Evolutionary conservation across 2,888 invertebrate species (phyloP).

Genomic region (Megastigmus dorsalis): DNA sequence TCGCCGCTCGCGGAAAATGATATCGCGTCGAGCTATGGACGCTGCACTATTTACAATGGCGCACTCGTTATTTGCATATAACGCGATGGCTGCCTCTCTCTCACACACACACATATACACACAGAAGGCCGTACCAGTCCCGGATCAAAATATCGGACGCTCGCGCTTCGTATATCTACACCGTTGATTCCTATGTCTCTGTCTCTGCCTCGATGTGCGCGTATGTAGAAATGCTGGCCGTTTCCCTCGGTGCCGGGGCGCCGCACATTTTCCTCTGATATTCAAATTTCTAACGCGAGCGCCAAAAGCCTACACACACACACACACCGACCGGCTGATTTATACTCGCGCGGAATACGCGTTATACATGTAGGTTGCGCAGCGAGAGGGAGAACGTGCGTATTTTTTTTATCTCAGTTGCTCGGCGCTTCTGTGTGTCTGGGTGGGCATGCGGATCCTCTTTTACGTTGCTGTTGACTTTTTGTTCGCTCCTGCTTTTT

Average conservation of each 20-base stretch:
- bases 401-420: not conserved
- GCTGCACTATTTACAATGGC: slow-evolving; percentile 1
- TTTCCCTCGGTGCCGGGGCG: too few relatives aligned
- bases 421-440: too few relatives aligned
- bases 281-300: slow-evolving; percentile 22
- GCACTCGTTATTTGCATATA: slow-evolving; percentile 25
- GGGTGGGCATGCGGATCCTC: not conserved
- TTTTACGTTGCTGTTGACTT: too few relatives aligned
- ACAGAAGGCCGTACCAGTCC: not conserved
- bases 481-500: too few relatives aligned
- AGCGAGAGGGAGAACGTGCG: not conserved
- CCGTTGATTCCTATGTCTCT: too few relatives aligned
- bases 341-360: slow-evolving; percentile 16
- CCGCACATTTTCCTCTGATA: slow-evolving; percentile 4
- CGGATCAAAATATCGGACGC: not conserved
- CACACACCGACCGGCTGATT: slow-evolving; percentile 23
- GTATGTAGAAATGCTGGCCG: not conserved
- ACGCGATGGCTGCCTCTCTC: not conserved
- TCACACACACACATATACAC: not conserved
- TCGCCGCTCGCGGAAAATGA: not conserved
- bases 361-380: not conserved
- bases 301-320: too few relatives aligned
- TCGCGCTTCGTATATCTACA: not conserved
- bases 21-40: slow-evolving; percentile 2
- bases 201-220: not conserved